Percentiles rank a stretch among this genome's conserved stretches.
Evolutionary conservation across 37 sponge, comb jelly and placozoan species (phyloP).

Genomic region (Tethya wilhelma): DNA sequence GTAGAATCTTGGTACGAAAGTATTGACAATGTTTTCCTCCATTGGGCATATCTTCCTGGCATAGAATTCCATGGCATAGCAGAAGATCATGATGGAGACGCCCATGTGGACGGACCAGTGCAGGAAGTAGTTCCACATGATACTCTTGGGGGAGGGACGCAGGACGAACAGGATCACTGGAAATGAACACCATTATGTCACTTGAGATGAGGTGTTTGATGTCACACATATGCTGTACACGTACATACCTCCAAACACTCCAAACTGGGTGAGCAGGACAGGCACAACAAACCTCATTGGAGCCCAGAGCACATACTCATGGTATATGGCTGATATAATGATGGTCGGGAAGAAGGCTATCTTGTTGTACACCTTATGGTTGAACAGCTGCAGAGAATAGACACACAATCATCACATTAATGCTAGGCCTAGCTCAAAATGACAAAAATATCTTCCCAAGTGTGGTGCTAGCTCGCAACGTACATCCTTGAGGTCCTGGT

Average conservation of each 20-base stretch:
- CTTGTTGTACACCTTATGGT: slow-evolving; percentile 40
- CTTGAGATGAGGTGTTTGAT: neutral
- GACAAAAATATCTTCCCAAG: no score
- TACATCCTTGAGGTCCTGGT: slow-evolving; percentile 75
- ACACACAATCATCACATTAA: neutral
- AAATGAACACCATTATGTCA: neutral
- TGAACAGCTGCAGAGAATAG: slow-evolving; percentile 50
- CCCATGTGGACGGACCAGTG: slow-evolving; percentile 58
- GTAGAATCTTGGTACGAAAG: slow-evolving; percentile 71
- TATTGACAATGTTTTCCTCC: slow-evolving; percentile 59
- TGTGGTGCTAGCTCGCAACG: no score
- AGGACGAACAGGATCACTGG: slow-evolving; percentile 50
- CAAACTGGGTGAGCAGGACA: slow-evolving; percentile 61
- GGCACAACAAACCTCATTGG: slow-evolving; percentile 73
- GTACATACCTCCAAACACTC: slow-evolving; percentile 71
- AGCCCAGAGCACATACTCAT: slow-evolving; percentile 88
- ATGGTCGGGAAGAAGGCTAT: slow-evolving; percentile 69
- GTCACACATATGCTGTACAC: neutral
- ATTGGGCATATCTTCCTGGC: slow-evolving; percentile 54
- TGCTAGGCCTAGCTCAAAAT: no score
- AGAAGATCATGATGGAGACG: slow-evolving; percentile 67
- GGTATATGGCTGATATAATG: slow-evolving; percentile 76
- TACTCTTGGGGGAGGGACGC: slow-evolving; percentile 22
- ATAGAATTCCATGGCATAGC: slow-evolving; percentile 72
- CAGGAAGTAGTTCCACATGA: slow-evolving; percentile 72